Percentiles rank a stretch among this genome's conserved stretches.
These are phyloP conservation scores for Malachius bipustulatus DNA, from an alignment of 2,888 invertebrate species.

Conservation along the genomic window DNA sequence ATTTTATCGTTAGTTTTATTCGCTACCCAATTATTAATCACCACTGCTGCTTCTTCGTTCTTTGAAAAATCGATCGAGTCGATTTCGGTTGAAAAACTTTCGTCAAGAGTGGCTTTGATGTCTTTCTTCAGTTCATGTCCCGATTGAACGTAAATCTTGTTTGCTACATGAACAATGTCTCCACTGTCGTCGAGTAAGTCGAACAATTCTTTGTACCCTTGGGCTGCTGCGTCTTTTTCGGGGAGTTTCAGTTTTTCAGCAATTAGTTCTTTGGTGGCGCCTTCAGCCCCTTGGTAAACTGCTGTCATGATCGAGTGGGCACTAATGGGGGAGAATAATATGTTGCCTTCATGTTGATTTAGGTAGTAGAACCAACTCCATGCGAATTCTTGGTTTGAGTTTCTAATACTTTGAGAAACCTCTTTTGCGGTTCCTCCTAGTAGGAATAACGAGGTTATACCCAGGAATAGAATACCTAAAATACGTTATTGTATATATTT, in stretches of 20 bases:
- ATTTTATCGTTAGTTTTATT: conserved; percentile 30
- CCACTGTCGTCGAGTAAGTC: conserved; percentile 19
- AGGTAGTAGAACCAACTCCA: no score
- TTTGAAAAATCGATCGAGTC: conserved; percentile 33
- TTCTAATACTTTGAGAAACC: no score
- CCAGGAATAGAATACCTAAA: no score
- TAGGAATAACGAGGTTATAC: no score
- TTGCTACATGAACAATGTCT: conserved; percentile 18
- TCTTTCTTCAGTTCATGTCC: conserved; percentile 42
- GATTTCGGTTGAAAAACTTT: conserved; percentile 49
- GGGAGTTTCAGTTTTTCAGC: conserved; percentile 25
- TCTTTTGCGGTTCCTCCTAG: no score
- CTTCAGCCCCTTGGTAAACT: no score
- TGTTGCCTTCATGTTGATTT: no score
- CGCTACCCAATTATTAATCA: conserved; percentile 33
- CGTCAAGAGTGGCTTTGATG: conserved; percentile 45
- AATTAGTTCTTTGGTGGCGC: conserved; percentile 29
- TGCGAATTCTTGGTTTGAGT: no score
- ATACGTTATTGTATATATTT: no score
- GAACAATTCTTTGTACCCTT: conserved; percentile 15
- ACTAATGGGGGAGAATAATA: no score
- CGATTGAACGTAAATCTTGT: conserved; percentile 50
- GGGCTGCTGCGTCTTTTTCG: conserved; percentile 15
- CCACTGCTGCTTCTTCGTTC: conserved; percentile 19
- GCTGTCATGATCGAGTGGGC: no score